These are phyloP conservation scores for Aquatica leii DNA, from an alignment of 2,888 invertebrate genomes.

Conservation along the genomic window DNA sequence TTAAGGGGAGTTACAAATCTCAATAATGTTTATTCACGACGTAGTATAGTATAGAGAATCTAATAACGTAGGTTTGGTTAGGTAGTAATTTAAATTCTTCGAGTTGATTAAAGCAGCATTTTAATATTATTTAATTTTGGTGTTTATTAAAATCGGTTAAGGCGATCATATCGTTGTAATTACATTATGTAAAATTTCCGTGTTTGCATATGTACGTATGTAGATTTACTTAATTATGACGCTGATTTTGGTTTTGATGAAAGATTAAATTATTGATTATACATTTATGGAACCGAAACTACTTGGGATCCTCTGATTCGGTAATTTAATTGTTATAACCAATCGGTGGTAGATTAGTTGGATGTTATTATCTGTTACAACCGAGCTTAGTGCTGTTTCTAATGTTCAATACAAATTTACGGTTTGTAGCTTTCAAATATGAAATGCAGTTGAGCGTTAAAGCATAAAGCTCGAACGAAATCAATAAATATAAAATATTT, in stretches of 20 bases:
- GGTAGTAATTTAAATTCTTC: neutral
- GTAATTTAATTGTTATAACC: slow-evolving; percentile 15
- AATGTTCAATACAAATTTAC: slow-evolving; percentile 4
- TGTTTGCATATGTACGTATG: too few relatives aligned
- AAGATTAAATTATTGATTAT: slow-evolving; percentile 23
- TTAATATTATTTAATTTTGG: neutral
- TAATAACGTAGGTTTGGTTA: neutral
- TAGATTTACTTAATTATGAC: neutral
- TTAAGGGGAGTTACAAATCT: slow-evolving; percentile 17
- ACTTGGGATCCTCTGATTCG: slow-evolving; percentile 2
- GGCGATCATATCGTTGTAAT: neutral
- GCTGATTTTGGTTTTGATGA: slow-evolving; percentile 10
- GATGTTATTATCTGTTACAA: slow-evolving; percentile 11
- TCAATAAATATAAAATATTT: too few relatives aligned
- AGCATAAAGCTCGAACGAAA: too few relatives aligned
- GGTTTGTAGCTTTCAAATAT: slow-evolving; percentile 1
- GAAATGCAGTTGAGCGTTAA: neutral
- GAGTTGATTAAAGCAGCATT: slow-evolving; percentile 5
- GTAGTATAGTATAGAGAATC: neutral
- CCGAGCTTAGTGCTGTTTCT: slow-evolving; percentile 2
- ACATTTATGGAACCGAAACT: slow-evolving; percentile 1
- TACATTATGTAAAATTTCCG: too few relatives aligned
- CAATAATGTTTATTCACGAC: slow-evolving; percentile 2
- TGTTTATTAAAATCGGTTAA: neutral
- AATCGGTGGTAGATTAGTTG: slow-evolving; percentile 15